Conservation (phyloP, 2,888 invertebrate genomes). For the Orchestes rusci region DNA sequence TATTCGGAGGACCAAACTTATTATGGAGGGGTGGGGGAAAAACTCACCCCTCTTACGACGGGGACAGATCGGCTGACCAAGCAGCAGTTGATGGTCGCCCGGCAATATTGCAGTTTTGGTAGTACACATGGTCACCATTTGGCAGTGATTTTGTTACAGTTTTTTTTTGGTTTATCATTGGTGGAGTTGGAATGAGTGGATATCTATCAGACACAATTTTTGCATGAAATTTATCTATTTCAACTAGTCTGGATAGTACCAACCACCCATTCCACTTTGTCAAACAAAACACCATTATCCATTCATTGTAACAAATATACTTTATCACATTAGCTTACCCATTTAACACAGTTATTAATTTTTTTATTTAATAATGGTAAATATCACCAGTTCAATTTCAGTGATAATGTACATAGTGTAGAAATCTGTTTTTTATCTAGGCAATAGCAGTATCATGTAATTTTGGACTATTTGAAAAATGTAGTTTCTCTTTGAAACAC, state of each 20-base stretch:
- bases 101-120: slow-evolving; percentile 94
- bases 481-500: too few relatives aligned
- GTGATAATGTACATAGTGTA: too few relatives aligned
- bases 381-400: too few relatives aligned
- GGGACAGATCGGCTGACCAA: slow-evolving; percentile 42
- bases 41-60: slow-evolving; percentile 35
- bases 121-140: slow-evolving; percentile 51
- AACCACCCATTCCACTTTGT: too few relatives aligned
- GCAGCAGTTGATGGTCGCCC: slow-evolving; percentile 70
- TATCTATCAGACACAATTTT: too few relatives aligned
- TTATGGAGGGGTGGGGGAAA: slow-evolving; percentile 24
- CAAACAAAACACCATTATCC: neutral
- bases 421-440: too few relatives aligned
- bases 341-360: too few relatives aligned
- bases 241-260: neutral
- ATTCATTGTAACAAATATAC: neutral
- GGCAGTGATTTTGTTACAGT: slow-evolving; percentile 3
- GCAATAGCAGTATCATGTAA: too few relatives aligned
- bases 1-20: slow-evolving; percentile 58
- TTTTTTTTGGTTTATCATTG: slow-evolving; percentile 2
- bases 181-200: slow-evolving; percentile 4
- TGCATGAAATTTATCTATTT: neutral
- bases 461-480: too few relatives aligned
- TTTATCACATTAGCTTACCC: too few relatives aligned
- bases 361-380: too few relatives aligned